Percentiles rank a stretch among this genome's conserved stretches.
Conservation (phyloP, 2,888 invertebrate genomes). For the Amiota mariae region DNA sequence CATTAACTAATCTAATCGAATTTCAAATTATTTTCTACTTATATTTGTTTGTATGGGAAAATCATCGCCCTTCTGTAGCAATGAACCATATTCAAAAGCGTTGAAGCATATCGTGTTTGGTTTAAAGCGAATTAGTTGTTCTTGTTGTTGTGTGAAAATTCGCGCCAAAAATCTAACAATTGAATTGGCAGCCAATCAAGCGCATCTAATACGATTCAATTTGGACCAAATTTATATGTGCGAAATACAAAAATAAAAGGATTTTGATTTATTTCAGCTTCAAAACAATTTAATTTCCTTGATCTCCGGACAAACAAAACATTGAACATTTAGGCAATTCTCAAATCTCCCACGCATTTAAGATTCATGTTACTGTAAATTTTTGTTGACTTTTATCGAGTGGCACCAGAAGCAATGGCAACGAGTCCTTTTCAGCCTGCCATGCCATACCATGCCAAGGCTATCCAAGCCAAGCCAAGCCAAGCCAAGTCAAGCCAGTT, state of each 20-base stretch:
- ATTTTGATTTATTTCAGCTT: neutral
- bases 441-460: neutral
- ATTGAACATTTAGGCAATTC: no score
- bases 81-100: neutral
- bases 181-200: conserved; percentile 15
- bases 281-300: conserved; percentile 3
- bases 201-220: conserved; percentile 13
- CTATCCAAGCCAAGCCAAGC: neutral
- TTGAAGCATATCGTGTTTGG: neutral
- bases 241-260: neutral
- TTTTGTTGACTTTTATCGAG: neutral
- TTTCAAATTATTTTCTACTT: neutral
- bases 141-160: neutral
- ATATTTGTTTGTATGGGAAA: neutral
- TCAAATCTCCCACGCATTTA: neutral
- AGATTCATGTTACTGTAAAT: conserved; percentile 12
- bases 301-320: neutral
- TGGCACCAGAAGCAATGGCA: neutral
- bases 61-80: no score
- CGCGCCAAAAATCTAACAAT: neutral
- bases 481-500: neutral
- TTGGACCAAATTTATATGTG: conserved; percentile 4
- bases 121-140: neutral
- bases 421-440: neutral
- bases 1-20: neutral